Percentiles rank a stretch among this genome's conserved stretches.
These are phyloP conservation scores for Sebastes nivosus DNA, from an alignment of 2,797 vertebrate genomes.

Conservation along the genomic window DNA sequence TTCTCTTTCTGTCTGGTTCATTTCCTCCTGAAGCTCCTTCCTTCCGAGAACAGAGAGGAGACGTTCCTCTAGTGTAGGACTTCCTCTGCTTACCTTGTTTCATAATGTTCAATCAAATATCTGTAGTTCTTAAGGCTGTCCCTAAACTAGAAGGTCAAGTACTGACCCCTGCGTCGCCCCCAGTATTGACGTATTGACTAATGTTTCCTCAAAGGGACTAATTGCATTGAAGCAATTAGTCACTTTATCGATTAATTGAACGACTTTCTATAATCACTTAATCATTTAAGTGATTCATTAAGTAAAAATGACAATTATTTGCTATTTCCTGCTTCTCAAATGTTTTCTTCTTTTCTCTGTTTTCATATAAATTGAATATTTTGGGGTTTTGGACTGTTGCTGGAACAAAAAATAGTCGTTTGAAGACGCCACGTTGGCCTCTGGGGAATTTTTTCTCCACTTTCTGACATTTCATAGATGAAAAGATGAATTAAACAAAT, in stretches of 20 bases:
- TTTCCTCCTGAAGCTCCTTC: slow-evolving; percentile 17
- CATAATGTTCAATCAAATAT: background rate
- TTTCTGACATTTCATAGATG: background rate
- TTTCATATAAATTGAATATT: background rate
- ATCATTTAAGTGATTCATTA: background rate
- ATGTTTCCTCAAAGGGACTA: background rate
- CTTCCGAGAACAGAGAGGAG: slow-evolving; percentile 68
- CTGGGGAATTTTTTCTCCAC: background rate
- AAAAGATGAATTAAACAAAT: background rate
- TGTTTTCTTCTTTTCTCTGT: background rate
- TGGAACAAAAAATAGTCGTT: background rate
- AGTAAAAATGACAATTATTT: background rate
- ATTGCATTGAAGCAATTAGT: background rate
- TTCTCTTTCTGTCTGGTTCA: slow-evolving; percentile 65
- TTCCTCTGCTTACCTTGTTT: background rate
- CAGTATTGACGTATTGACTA: background rate
- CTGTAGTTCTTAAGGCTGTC: background rate
- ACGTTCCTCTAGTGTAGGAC: background rate
- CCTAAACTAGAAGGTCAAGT: background rate
- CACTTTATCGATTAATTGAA: background rate
- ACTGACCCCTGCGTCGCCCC: background rate
- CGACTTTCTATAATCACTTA: background rate
- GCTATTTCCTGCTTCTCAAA: background rate
- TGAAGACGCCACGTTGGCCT: background rate
- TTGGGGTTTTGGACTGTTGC: background rate